Evolutionary conservation across 2,888 invertebrate species (phyloP), one percentile per base, ranked within the genome.

Genomic region (Oxystoma pomonae): DNA sequence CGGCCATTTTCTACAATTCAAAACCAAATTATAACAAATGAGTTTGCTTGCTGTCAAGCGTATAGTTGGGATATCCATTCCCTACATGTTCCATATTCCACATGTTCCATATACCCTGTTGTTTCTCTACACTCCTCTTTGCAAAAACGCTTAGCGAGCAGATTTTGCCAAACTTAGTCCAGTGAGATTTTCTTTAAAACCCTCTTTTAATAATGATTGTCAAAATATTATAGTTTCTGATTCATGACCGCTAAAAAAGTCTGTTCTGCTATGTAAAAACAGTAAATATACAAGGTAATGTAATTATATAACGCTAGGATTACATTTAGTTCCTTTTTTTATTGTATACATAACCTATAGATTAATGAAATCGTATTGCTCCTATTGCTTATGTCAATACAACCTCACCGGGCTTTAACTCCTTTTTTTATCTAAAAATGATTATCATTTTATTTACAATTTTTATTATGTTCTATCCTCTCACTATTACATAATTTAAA

Each of bases 391-490:
- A 64, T 68, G 65, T 68, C 78, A 78, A 78, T 77, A 78, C 78
- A 78, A 78, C 71, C 73, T 76, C 77, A 74, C 73, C 65, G 68
- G 66, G 57, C 35, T 7, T 35, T 12, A 35, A 3, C 35, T 35
- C 35, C 18, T 71, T 71, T 57, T 21, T 55, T 63, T 62, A 21
- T 59, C 60, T 56, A 61, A 60, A 65, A 69, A 71, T 71, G 76
- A 76, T 76, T 77, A 77, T 77, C 76, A 73, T 73, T 74, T 77
- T 77, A 78, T 77, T 74, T 78, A 77, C 78, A 79, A 66, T 71
- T 65, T 66, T 61, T 57, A 55, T 66, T 52, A 65, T 68, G 70
- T 62, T 68, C 68, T 71, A 71, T 71, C 72, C 73, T 74, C 71
- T 75, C 73, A 75, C 73, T 73, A 72, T 74, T 71, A 73, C 73